These are phyloP conservation scores for Clarias laeviceps DNA, from an alignment of 2,797 vertebrate species.

Conservation along the genomic window DNA sequence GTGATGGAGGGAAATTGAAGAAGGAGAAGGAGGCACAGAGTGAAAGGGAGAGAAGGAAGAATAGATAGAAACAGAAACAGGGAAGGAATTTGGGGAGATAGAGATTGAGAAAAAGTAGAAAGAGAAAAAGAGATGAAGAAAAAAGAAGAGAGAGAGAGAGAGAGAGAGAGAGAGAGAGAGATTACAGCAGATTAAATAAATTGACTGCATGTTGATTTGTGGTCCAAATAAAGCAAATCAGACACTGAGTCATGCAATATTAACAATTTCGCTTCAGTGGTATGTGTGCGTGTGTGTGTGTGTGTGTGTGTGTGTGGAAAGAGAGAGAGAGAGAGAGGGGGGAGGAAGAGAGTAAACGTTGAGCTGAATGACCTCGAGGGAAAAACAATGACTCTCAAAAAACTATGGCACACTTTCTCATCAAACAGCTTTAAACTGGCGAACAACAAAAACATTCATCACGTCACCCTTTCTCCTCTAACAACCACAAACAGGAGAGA, in stretches of 20 bases:
- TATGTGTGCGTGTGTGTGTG: constrained; percentile 7
- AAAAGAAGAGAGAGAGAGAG: neutral
- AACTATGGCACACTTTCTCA: constrained; percentile 26
- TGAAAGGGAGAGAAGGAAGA: neutral
- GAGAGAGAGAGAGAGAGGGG: constrained; percentile 6
- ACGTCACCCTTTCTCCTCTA: neutral
- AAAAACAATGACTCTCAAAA: constrained; percentile 44
- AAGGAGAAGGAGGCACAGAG: neutral
- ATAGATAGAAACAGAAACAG: neutral
- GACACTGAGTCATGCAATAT: constrained; percentile 49
- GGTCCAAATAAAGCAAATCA: constrained; percentile 44
- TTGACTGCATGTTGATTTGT: constrained; percentile 41
- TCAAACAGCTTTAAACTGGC: constrained; percentile 48
- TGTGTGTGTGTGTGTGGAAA: neutral
- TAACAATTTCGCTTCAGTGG: constrained; percentile 39
- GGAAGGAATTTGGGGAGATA: too few relatives aligned
- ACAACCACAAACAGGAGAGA: neutral
- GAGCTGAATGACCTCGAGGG: constrained; percentile 33
- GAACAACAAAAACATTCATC: constrained; percentile 6
- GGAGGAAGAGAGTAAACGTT: neutral
- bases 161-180: constrained; percentile 15
- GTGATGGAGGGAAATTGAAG: neutral
- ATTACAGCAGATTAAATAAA: constrained; percentile 43
- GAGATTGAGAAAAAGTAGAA: neutral
- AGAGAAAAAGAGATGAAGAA: constrained; percentile 2